Conservation (phyloP, 2,113 vertebrate species). For the Baryphthengus martii region DNA sequence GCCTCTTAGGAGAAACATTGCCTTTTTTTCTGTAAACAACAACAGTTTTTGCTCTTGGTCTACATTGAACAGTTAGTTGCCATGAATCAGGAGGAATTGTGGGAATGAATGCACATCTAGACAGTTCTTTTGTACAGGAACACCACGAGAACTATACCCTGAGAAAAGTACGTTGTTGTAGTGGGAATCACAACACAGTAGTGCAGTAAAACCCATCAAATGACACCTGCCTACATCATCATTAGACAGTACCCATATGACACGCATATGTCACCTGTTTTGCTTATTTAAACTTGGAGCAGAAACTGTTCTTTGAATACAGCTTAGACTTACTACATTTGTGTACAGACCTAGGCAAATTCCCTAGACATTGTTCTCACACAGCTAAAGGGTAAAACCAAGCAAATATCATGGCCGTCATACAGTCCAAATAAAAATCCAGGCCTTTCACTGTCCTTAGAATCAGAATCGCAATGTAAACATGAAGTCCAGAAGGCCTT, state of each 20-base stretch:
- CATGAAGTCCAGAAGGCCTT: background rate
- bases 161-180: background rate
- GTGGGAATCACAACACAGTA: background rate
- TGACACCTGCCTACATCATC: background rate
- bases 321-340: background rate
- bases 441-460: background rate
- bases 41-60: background rate
- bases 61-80: background rate
- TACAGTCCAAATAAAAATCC: background rate
- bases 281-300: background rate
- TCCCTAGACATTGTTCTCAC: background rate
- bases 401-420: background rate
- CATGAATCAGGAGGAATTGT: background rate
- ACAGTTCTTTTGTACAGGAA: background rate
- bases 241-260: background rate
- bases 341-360: background rate
- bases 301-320: background rate
- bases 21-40: background rate
- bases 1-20: background rate
- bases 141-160: background rate
- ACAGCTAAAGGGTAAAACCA: background rate
- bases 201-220: background rate
- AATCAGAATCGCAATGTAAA: background rate
- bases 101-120: background rate
- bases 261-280: background rate